Evolutionary conservation across 2,888 invertebrate species (phyloP), one percentile per base, ranked within the genome.

Genomic region (Tetranychus truncatus): DNA sequence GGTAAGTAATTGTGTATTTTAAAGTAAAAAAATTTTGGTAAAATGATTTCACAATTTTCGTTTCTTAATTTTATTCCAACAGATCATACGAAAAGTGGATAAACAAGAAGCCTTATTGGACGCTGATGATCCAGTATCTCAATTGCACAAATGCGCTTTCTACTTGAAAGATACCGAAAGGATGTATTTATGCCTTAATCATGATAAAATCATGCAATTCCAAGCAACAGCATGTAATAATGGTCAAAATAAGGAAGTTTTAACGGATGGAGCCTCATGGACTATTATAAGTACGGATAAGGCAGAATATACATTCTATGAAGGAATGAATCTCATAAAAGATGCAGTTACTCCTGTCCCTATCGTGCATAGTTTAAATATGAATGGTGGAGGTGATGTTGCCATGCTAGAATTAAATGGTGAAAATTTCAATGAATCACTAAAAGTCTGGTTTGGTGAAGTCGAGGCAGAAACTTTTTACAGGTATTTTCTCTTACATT

Each of bases 231-330:
- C 95, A 0, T 95, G 95, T 82, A 95, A 95, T 0, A 95, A 95
- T 82, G 96, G 96, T 81, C 90, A 92, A 0, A 94, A 92, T 84
- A 95, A 95, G 81, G 97, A 99, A 83, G 96, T 96, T 93, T 97
- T 99, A 80, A 99, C 96, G 83, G 99, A 99, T 82, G 97, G 97
- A 6, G 99, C 99, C 0, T 96, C 97, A 80, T 99, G 99, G 99
- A 99, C 99, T 18, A 99, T 99, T 81, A 99, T 99, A 81, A 95
- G 95, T 76, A 99, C 99, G 9, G 99, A 99, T 83, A 96, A 96
- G 83, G 97, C 96, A 0, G 97, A 99, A 84, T 99, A 99, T 84
- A 95, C 95, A 81, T 99, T 97, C 83, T 99, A 91, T 84, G 99
- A 99, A 83, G 95, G 96, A 79, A 93, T 97, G 96, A 97, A 97